phyloP scores from a whole-genome alignment of 2,888 invertebrate species.

The Lacanobia oleracea region DNA sequence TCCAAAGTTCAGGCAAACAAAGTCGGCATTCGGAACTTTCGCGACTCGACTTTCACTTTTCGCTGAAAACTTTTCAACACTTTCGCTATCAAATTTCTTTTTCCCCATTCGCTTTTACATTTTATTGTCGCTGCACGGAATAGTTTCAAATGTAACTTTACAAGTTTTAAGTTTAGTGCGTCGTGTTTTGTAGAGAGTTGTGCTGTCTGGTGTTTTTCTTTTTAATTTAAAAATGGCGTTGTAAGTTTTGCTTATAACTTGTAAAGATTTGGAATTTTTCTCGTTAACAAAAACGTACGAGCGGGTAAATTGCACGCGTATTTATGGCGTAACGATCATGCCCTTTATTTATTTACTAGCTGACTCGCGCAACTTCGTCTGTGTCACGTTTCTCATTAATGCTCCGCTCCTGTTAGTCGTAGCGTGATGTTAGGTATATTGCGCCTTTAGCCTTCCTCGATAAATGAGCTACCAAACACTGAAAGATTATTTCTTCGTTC shows the following conservation, averaged over 20 bases:
- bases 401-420: too few species aligned
- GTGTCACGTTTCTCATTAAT: too few species aligned
- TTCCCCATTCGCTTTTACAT: constrained; percentile 63
- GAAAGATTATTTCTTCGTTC: too few species aligned
- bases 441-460: too few species aligned
- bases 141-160: constrained; percentile 40
- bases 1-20: constrained; percentile 87
- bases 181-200: not conserved
- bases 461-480: too few species aligned
- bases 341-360: too few species aligned
- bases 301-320: not conserved
- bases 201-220: constrained; percentile 3
- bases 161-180: constrained; percentile 27
- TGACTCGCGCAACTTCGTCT: too few species aligned
- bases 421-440: too few species aligned
- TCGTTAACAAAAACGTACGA: not conserved
- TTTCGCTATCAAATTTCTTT: constrained; percentile 80
- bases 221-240: not conserved
- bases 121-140: constrained; percentile 55
- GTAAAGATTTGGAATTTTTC: not conserved
- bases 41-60: constrained; percentile 85
- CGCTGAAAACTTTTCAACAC: constrained; percentile 83
- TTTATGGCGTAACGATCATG: not conserved
- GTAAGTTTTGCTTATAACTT: not conserved
- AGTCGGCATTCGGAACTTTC: constrained; percentile 84